Base-by-base conservation (phyloP, 2,113 vertebrate genomes). In the Protobothrops flavoviridis region DNA sequence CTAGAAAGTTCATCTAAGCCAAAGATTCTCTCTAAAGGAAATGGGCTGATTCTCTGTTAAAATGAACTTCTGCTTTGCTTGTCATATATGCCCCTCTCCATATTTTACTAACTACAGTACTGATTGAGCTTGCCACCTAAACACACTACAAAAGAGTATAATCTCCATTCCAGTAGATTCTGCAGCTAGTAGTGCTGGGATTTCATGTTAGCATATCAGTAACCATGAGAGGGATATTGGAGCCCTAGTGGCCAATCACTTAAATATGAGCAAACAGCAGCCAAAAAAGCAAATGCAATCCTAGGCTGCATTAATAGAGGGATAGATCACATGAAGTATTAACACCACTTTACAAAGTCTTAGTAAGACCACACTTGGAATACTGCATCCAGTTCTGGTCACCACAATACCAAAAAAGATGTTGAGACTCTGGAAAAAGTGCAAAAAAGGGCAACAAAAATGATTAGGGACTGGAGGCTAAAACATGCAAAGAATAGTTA, bases 41-140 rank as follows among this genome's bases (percentile, higher is more conserved):
- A 39, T 43, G 15, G 53, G 0, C 20, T 15, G 89, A 1, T 57
- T 91, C 88, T 92, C 61, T 92, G 33, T 88, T n/a, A 50, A 92
- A 94, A 93, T 1, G 53, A 48, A 87, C 87, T 92, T 90, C 87
- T 94, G 74, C 23, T 86, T 93, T 91, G 61, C 87, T 61, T 61
- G 24, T 45, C 91, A 57, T n/a, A 1, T 50, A 86, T 39, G 92
- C 53, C 15, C 15, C 8, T 61, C 39, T 89, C 89, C 24, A 26
- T 88, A 69, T 74, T 85, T 91, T n/a, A 11, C 1, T 93, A 53
- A 64, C 56, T n/a, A 17, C n/a, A 5, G 0, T 53, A 43, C 43
- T 2, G 45, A 5, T 6, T 4, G 59, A 26, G 1, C 29, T 23
- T 3, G 61, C 21, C 7, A 21, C 74, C 39, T 64, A 15, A 85